These are phyloP conservation scores for Bellardia bayeri DNA, from an alignment of 2,888 invertebrate species.

Conservation along the genomic window DNA sequence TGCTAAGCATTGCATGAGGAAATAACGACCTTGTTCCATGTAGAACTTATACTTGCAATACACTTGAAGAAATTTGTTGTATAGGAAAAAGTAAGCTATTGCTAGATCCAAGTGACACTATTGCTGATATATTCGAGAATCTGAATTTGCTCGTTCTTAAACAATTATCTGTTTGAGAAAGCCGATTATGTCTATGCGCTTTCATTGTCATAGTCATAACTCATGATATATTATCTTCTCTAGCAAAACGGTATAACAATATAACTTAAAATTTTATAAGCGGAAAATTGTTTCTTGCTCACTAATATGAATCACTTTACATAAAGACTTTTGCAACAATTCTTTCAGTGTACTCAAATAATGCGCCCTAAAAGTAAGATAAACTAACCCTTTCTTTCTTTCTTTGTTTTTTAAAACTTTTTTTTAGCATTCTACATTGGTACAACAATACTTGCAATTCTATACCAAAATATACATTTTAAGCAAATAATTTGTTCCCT, in stretches of 20 bases:
- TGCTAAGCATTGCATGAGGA: slow-evolving; percentile 52
- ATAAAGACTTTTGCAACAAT: neutral
- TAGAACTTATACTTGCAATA: slow-evolving; percentile 6
- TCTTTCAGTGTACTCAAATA: slow-evolving; percentile 28
- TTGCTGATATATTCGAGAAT: no score
- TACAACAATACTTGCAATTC: neutral
- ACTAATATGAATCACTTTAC: no score
- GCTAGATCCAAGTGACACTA: no score
- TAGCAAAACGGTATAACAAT: no score
- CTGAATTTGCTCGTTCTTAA: no score
- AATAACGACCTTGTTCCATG: slow-evolving; percentile 59
- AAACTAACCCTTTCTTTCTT: slow-evolving; percentile 18
- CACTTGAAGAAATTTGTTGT: slow-evolving; percentile 6
- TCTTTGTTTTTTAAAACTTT: neutral
- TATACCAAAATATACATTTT: slow-evolving; percentile 25
- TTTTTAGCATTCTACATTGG: neutral
- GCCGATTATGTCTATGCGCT: no score
- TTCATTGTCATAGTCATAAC: no score
- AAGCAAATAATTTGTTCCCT: slow-evolving; percentile 20
- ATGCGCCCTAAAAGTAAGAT: slow-evolving; percentile 34
- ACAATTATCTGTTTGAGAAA: no score
- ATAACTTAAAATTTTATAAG: no score
- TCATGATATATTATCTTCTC: no score
- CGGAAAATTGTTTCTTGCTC: no score
- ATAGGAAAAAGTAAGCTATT: no score